These are phyloP conservation scores for Chloroclysta siterata DNA, from an alignment of 2,888 invertebrate genomes.

Conservation along the genomic window DNA sequence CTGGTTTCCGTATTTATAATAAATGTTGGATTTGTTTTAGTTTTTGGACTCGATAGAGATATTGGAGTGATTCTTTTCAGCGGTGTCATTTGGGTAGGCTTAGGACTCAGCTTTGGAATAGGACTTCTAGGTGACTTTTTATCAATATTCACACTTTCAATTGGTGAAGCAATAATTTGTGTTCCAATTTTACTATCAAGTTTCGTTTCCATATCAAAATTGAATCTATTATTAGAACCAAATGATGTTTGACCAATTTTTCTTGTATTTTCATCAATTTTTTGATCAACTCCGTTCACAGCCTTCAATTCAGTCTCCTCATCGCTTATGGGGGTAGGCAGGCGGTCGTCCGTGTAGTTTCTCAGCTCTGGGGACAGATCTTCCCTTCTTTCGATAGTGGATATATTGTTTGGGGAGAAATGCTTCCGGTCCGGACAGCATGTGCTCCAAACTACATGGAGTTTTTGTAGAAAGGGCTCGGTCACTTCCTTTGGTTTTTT, in stretches of 20 bases:
- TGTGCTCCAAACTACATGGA: constrained; percentile 65
- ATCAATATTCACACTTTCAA: not conserved
- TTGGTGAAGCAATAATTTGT: constrained; percentile 5
- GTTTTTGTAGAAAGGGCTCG: constrained; percentile 54
- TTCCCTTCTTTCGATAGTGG: constrained; percentile 49
- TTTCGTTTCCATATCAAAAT: constrained; percentile 15
- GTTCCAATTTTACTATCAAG: too few species aligned
- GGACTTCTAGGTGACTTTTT: constrained; percentile 15
- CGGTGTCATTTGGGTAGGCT: constrained; percentile 1
- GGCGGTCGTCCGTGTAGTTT: constrained; percentile 58
- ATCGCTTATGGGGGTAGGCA: constrained; percentile 60
- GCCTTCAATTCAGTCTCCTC: constrained; percentile 47
- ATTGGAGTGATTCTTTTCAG: constrained; percentile 17
- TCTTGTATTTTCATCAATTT: constrained; percentile 19
- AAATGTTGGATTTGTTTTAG: constrained; percentile 10
- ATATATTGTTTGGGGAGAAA: constrained; percentile 48
- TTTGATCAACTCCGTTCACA: not conserved
- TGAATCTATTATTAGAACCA: not conserved
- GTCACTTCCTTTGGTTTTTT: constrained; percentile 61
- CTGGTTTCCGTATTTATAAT: constrained; percentile 17
- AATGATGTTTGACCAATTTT: constrained; percentile 18
- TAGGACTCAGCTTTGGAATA: not conserved
- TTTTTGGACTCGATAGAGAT: constrained; percentile 1
- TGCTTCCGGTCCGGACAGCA: constrained; percentile 68
- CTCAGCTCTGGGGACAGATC: constrained; percentile 60